Evolutionary conservation across 2,113 vertebrate species (phyloP), one percentile per base, ranked within the genome.

Genomic region (Rhinolophus ferrumequinum): DNA sequence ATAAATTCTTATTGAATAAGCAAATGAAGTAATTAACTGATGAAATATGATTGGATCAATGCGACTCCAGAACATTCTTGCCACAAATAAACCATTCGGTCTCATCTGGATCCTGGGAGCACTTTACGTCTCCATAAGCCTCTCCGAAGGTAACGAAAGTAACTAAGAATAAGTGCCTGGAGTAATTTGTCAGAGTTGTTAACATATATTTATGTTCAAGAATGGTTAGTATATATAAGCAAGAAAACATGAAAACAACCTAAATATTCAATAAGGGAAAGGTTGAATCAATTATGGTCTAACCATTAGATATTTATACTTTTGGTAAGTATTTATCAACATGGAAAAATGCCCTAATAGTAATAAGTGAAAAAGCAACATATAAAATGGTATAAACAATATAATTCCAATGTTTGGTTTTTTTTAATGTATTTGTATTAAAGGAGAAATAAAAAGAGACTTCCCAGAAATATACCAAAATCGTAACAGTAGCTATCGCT

Each of bases 241-340:
- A 82, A 95, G 81, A 83, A 94, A 96, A 94, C 94, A 73, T 80
- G 41, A 88, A 93, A 87, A 47, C 52, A 92, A 92, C 13, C 58
- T 87, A 84, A 82, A 73, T 77, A 33, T 79, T 94, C 41, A 81
- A 85, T 22, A 89, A 90, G 21, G 35, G 30, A 69, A 82, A 86
- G 10, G 35, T 60, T 84, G 70, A 93, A 79, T 70, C 94, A 76
- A 95, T 96, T 93, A 89, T 76, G 14, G 95, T 72, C 9, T 15
- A 92, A 33, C 19, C 13, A 38, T 44, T 79, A 87, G 52, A 66
- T 83, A 75, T 82, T 95, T 80, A 56, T 72, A 22, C 64, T 96
- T 97, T 89, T 90, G 77, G n/a, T 93, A 91, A 73, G n/a, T 93
- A 91, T 88, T 93, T 90, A 94, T 90, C 97, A 93, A 95, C 60